Evolutionary conservation across 2,888 invertebrate species (phyloP), one percentile per base, ranked within the genome.

Genomic region (Metalampra italica): DNA sequence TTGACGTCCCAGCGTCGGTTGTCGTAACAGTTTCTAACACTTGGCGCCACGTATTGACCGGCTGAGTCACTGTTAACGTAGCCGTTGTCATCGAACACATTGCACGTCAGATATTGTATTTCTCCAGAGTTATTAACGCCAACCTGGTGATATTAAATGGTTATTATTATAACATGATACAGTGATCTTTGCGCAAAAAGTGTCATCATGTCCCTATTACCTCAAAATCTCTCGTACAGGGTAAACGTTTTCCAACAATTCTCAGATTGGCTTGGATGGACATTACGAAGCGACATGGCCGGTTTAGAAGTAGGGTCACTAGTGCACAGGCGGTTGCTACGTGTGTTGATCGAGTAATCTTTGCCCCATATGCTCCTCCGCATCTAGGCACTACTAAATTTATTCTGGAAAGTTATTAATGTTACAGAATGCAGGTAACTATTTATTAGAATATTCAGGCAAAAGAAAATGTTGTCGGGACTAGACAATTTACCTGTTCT

Each of bases 221-320:
- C 69, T 94, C 93, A 68, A 94, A 96, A 53, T 93, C 91, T 7
- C 90, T 79, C 7, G 87, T 90, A 43, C 88, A 84, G 0, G 94
- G 91, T 49, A 86, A 78, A 22, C 96, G 85, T 68, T 94, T 94
- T 1, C 96, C 96, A 0, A 93, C 64, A 3, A 91, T 81, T 43
- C 91, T 90, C 92, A 96, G 93, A 65, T 94, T 95, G 15, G 92
- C 91, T 63, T 94, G 93, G 47, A 97, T 83, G 15, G 93, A 89
- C 78, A 95, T 77, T 1, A 93, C 91, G 50, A 97, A 91, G 15
- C 95, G 91, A 0, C 94, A 93, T 0, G 96, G 95, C 44, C 92
- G 87, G 57, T 90, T 86, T 43, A 92, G 75, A 42, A 91, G 90
- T 54, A 91, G 75, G 0, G 94, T 92, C 0, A 93, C 96, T 9